Evolutionary conservation across 2,888 invertebrate species (phyloP).

Genomic region (Microctonus brassicae): DNA sequence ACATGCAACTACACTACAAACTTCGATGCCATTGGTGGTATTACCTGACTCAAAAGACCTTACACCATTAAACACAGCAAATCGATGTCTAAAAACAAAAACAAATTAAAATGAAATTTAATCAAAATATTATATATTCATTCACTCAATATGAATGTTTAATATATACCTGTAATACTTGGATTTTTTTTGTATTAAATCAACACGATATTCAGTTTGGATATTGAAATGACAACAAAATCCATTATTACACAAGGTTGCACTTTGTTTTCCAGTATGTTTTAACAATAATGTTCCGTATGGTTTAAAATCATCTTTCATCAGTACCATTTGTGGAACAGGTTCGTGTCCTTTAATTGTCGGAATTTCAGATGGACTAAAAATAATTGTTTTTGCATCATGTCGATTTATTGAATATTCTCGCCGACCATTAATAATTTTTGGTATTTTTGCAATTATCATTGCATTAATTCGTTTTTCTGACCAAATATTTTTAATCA

Average conservation of each 20-base stretch:
- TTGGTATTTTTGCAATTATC: conserved; percentile 71
- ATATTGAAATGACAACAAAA: conserved; percentile 52
- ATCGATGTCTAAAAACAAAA: too few species aligned
- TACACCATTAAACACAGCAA: conserved; percentile 54
- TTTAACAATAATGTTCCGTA: conserved; percentile 47
- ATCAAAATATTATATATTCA: background rate
- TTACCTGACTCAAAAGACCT: conserved; percentile 36
- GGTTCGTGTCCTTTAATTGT: conserved; percentile 42
- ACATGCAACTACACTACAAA: conserved; percentile 52
- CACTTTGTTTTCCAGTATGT: conserved; percentile 34
- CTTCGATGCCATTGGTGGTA: conserved; percentile 46
- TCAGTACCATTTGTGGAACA: conserved; percentile 32
- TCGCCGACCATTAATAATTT: conserved; percentile 69
- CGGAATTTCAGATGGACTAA: conserved; percentile 39
- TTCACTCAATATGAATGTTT: background rate
- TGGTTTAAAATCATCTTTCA: conserved; percentile 39
- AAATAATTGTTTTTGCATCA: conserved; percentile 37
- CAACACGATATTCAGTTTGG: conserved; percentile 39
- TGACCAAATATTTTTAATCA: conserved; percentile 70
- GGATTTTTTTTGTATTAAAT: conserved; percentile 26
- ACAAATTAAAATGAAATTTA: conserved; percentile 32
- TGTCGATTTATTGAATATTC: conserved; percentile 34
- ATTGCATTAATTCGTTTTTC: conserved; percentile 68
- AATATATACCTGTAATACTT: conserved; percentile 50
- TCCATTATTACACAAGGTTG: conserved; percentile 48